phyloP scores from a whole-genome alignment of 2,113 vertebrate species.

The Gopherus flavomarginatus region DNA sequence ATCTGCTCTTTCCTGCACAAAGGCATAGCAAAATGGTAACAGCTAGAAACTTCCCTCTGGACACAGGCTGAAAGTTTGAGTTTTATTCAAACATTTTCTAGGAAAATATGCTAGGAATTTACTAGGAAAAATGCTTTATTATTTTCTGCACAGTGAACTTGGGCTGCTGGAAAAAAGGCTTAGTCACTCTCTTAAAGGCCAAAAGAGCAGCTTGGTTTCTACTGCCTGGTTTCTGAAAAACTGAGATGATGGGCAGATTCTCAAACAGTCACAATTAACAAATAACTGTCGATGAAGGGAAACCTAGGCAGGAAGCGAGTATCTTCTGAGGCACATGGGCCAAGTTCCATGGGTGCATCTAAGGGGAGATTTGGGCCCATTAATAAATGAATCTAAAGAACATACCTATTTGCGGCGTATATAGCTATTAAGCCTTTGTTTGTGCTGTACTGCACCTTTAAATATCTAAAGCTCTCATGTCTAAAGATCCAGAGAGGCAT shows the following conservation, averaged over 20 bases:
- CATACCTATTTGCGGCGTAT: neutral
- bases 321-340: too few relatives aligned
- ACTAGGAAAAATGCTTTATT: neutral
- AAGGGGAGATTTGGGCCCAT: too few relatives aligned
- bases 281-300: too few relatives aligned
- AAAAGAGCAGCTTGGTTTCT: neutral
- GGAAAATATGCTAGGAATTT: neutral
- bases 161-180: neutral
- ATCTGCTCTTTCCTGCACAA: neutral
- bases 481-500: too few relatives aligned
- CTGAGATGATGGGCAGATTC: neutral
- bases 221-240: neutral
- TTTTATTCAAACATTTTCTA: constrained; percentile 31
- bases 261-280: too few relatives aligned
- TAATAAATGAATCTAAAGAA: too few relatives aligned
- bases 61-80: neutral
- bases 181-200: neutral
- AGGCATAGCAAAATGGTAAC: neutral
- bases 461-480: neutral
- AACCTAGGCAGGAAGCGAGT: too few relatives aligned
- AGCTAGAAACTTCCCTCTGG: neutral
- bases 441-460: neutral
- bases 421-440: neutral
- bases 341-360: too few relatives aligned
- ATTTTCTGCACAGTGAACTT: neutral